These are phyloP conservation scores for Penaeus vannamei DNA, from an alignment of 1,140 invertebrate species.

Conservation along the genomic window DNA sequence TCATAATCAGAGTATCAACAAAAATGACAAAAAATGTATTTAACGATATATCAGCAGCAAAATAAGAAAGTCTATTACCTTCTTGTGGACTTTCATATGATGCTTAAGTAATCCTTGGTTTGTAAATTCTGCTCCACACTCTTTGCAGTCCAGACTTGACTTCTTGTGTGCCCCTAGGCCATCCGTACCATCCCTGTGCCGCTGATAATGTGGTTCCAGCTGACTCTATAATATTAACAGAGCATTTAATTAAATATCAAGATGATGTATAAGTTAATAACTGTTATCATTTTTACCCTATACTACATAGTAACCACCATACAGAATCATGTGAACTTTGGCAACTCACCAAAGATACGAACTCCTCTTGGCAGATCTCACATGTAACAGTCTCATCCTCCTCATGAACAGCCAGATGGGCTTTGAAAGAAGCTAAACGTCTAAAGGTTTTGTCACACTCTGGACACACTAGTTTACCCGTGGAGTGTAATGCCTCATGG, in stretches of 20 bases:
- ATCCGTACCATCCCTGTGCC: constrained; percentile 12
- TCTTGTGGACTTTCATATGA: constrained; percentile 57
- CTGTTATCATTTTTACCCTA: too few species aligned
- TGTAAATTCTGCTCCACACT: constrained; percentile 47
- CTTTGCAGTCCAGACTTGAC: constrained; percentile 40
- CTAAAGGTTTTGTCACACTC: constrained; percentile 63
- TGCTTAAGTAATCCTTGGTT: constrained; percentile 42
- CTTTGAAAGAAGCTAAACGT: constrained; percentile 66
- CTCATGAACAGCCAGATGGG: constrained; percentile 64
- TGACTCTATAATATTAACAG: constrained; percentile 25
- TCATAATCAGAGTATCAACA: background rate
- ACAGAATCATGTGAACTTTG: background rate
- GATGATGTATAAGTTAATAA: too few species aligned
- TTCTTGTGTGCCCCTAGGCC: constrained; percentile 12
- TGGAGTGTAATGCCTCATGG: constrained; percentile 54
- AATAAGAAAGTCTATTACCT: background rate
- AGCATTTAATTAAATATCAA: background rate
- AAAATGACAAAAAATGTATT: too few species aligned
- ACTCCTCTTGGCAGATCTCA: constrained; percentile 65
- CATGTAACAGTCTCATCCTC: constrained; percentile 65
- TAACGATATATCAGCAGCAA: background rate
- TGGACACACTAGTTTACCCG: constrained; percentile 52
- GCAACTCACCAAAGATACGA: constrained; percentile 62
- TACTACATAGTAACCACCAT: too few species aligned
- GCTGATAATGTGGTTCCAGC: constrained; percentile 38